Conservation (phyloP, 2,888 invertebrate species). For the Microchrysa polita region DNA sequence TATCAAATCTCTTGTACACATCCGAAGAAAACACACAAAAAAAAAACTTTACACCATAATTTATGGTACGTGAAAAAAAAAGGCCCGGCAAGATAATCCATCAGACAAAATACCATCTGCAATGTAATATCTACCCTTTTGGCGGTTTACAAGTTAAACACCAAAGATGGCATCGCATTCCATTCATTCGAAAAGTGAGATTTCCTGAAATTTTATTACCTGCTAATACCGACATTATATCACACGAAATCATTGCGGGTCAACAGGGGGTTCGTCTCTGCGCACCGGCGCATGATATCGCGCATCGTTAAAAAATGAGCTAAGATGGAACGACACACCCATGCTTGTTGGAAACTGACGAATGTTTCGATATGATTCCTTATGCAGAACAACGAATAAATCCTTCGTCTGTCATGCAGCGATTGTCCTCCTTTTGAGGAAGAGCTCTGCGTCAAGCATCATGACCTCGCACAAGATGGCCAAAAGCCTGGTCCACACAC, state of each 20-base stretch:
- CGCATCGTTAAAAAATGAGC: conserved; percentile 63
- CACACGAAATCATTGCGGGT: conserved; percentile 36
- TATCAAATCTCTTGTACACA: too few species aligned
- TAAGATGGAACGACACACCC: conserved; percentile 62
- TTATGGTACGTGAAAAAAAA: conserved; percentile 8
- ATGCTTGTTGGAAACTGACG: conserved; percentile 25
- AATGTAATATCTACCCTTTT: conserved; percentile 42
- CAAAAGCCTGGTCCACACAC: conserved; percentile 42
- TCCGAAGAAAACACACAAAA: too few species aligned
- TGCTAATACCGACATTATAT: conserved; percentile 48
- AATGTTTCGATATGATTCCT: conserved; percentile 2
- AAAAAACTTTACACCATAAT: neutral
- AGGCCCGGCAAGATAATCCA: neutral
- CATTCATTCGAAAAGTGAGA: conserved; percentile 45
- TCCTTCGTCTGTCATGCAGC: neutral
- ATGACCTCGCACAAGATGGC: conserved; percentile 18
- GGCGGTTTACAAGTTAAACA: conserved; percentile 23
- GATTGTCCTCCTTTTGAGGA: too few species aligned
- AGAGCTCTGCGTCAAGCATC: neutral
- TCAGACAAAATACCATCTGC: conserved; percentile 21
- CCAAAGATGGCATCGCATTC: conserved; percentile 44
- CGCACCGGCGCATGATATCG: conserved; percentile 65
- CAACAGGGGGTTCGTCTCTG: conserved; percentile 56
- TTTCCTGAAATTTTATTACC: conserved; percentile 51
- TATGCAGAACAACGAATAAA: conserved; percentile 6